Conservation (phyloP, 2,113 vertebrate species). For the Chloropsis cyanopogon region DNA sequence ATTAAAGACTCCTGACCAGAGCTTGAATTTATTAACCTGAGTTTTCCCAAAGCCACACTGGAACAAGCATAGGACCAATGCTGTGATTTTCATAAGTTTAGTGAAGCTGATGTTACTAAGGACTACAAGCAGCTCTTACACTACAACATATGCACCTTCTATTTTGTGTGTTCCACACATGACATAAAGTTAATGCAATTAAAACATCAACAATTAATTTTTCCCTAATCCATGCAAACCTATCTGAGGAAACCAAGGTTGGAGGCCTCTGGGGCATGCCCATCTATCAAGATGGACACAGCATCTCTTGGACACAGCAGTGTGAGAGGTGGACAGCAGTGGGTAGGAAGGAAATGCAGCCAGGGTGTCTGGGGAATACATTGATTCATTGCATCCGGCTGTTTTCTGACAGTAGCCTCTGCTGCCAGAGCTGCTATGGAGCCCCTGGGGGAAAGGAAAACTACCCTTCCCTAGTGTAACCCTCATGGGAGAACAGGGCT, state of each 20-base stretch:
- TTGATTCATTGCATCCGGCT: constrained; percentile 49
- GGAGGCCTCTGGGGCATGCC: background rate
- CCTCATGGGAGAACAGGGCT: constrained; percentile 35
- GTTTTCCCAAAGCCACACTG: background rate
- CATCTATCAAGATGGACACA: background rate
- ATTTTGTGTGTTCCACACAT: background rate
- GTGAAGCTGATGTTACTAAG: background rate
- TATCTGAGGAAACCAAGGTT: background rate
- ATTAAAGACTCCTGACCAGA: background rate
- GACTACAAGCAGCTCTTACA: background rate
- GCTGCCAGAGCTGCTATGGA: constrained; percentile 13
- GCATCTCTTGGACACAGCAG: background rate
- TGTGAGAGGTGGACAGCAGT: background rate
- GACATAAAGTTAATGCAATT: background rate
- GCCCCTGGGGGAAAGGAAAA: constrained; percentile 13
- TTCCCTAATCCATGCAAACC: background rate
- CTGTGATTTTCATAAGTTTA: background rate
- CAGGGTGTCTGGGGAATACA: background rate
- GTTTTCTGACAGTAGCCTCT: constrained; percentile 33
- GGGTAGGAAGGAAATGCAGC: background rate
- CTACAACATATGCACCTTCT: background rate
- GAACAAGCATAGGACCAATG: background rate
- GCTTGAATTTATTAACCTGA: background rate
- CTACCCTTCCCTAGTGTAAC: constrained; percentile 29
- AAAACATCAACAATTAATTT: background rate